A percentile compares a stretch with the other conserved stretches of the same genome.
phyloP scores from a whole-genome alignment of 2,888 invertebrate species.

The Saturnia pavonia region DNA sequence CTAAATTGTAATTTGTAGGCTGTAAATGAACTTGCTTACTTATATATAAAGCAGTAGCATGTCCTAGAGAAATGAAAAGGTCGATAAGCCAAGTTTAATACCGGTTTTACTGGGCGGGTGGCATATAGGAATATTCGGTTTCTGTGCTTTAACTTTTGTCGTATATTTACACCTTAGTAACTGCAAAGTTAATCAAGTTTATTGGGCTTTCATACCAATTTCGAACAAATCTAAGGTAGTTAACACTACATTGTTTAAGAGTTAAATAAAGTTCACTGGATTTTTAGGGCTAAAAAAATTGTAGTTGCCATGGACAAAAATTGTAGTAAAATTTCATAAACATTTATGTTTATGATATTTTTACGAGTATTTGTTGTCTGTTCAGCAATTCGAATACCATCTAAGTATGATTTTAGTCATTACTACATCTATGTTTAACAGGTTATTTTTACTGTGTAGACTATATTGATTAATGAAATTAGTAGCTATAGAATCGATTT shows the following conservation, averaged over 20 bases:
- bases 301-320: no score
- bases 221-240: no score
- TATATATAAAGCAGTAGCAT: neutral
- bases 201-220: neutral
- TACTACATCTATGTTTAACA: no score
- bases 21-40: neutral
- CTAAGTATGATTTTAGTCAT: neutral
- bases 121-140: neutral
- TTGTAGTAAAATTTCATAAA: no score
- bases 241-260: no score
- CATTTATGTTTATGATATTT: no score
- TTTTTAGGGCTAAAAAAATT: no score
- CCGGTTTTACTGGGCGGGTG: neutral
- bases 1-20: neutral
- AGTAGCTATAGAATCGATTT: neutral
- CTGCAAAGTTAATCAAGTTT: neutral
- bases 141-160: neutral
- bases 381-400: neutral
- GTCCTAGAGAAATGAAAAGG: neutral
- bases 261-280: no score
- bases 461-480: neutral
- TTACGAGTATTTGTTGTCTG: neutral
- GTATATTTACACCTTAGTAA: neutral
- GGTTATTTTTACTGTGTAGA: neutral
- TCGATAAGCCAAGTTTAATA: constrained; percentile 5